Percentiles rank a stretch among this genome's conserved stretches.
These are phyloP conservation scores for Eustalomyia histrio DNA, from an alignment of 2,888 invertebrate species.

Conservation along the genomic window DNA sequence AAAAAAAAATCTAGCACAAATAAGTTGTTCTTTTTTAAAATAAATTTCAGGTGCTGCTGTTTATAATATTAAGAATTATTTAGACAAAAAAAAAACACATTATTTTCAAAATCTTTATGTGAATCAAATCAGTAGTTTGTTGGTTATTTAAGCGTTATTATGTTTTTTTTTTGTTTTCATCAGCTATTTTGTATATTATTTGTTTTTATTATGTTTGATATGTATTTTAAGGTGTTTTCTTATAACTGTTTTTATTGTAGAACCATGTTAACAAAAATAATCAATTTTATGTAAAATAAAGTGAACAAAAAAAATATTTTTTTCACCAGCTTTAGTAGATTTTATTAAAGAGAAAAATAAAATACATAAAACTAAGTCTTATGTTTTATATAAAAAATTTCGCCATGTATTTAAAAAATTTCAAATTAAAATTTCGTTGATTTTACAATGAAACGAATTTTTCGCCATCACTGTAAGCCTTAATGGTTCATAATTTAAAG, in stretches of 20 bases:
- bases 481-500: too few relatives aligned
- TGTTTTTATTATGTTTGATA: slow-evolving; percentile 19
- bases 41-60: slow-evolving; percentile 63
- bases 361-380: too few relatives aligned
- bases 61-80: slow-evolving; percentile 28
- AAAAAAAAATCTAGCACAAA: slow-evolving; percentile 46
- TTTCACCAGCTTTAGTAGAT: too few relatives aligned
- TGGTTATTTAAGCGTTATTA: slow-evolving; percentile 25
- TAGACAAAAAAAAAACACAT: neutral
- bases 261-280: neutral
- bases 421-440: too few relatives aligned
- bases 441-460: too few relatives aligned
- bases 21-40: slow-evolving; percentile 54
- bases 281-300: too few relatives aligned
- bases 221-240: slow-evolving; percentile 28
- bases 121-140: slow-evolving; percentile 2
- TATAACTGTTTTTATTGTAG: neutral
- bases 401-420: too few relatives aligned
- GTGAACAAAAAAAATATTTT: too few relatives aligned
- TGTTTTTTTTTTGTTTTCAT: neutral
- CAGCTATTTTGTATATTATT: neutral
- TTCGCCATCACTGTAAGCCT: too few relatives aligned
- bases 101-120: neutral
- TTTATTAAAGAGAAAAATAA: too few relatives aligned
- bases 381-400: too few relatives aligned